These are phyloP conservation scores for Caenorhabditis panamensis DNA, from an alignment of 2,888 invertebrate genomes.

Conservation along the genomic window DNA sequence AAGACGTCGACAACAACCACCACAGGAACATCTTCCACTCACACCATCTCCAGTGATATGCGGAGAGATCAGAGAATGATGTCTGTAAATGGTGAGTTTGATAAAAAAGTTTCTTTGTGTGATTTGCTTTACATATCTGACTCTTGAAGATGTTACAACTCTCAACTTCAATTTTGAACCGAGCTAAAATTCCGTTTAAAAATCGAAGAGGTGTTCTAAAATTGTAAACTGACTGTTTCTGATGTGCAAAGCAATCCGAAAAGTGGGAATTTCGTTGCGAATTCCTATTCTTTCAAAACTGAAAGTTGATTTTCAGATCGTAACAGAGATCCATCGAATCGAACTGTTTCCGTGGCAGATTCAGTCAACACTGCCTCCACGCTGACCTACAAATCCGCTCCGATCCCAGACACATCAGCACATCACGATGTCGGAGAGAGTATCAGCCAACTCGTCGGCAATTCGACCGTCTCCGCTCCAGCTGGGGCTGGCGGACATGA, in stretches of 20 bases:
- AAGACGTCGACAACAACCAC: slow-evolving; percentile 30
- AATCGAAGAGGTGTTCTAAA: too few species aligned
- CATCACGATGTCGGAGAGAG: slow-evolving; percentile 48
- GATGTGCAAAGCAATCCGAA: too few species aligned
- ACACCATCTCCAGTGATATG: slow-evolving; percentile 29
- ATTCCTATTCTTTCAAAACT: too few species aligned
- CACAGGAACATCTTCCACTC: slow-evolving; percentile 8
- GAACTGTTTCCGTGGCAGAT: slow-evolving; percentile 37
- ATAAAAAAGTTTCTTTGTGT: too few species aligned
- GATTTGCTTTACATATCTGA: too few species aligned
- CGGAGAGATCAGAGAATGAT: slow-evolving; percentile 25
- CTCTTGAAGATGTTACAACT: too few species aligned
- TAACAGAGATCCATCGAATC: slow-evolving; percentile 19
- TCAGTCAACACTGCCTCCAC: slow-evolving; percentile 45
- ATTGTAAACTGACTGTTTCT: too few species aligned
- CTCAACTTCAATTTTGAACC: too few species aligned
- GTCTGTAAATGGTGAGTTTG: not conserved
- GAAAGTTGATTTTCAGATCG: slow-evolving; percentile 11
- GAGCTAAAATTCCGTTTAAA: too few species aligned
- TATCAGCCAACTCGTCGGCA: slow-evolving; percentile 56
- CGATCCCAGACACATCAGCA: slow-evolving; percentile 11
- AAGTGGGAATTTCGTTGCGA: too few species aligned
- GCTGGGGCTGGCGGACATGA: slow-evolving; percentile 30
- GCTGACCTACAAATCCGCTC: slow-evolving; percentile 58
- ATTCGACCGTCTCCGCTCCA: slow-evolving; percentile 59